These are phyloP conservation scores for Erinaceus europaeus DNA, from an alignment of 2,113 vertebrate genomes.

Conservation along the genomic window DNA sequence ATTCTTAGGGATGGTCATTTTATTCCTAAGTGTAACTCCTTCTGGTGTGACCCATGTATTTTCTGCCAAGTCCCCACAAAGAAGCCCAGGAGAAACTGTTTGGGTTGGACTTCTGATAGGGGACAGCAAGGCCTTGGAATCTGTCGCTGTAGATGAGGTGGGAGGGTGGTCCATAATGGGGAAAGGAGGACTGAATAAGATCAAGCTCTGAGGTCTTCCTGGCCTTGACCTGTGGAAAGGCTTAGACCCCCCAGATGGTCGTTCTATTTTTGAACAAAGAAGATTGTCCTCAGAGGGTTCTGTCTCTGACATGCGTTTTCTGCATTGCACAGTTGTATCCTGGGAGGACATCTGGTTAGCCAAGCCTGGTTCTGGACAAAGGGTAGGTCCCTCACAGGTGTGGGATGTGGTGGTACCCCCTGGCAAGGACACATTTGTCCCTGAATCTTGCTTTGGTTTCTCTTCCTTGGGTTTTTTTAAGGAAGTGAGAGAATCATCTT, in stretches of 20 bases:
- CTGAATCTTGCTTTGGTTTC: conserved; percentile 85
- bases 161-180: conserved; percentile 95
- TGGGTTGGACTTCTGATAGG: conserved; percentile 91
- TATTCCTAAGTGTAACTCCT: conserved; percentile 89
- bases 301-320: conserved; percentile 88
- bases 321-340: conserved; percentile 85
- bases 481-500: conserved; percentile 47
- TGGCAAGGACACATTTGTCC: conserved; percentile 81
- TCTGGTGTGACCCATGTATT: conserved; percentile 83
- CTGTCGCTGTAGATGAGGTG: conserved; percentile 81
- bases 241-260: conserved; percentile 86
- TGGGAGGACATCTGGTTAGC: conserved; percentile 56
- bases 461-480: conserved; percentile 73
- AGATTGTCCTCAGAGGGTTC: conserved; percentile 88
- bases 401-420: conserved; percentile 68
- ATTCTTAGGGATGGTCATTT: conserved; percentile 98
- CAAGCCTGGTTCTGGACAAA: conserved; percentile 69
- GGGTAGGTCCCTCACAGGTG: conserved; percentile 72
- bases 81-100: conserved; percentile 80
- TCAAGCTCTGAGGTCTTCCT: conserved; percentile 95
- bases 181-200: conserved; percentile 96
- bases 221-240: conserved; percentile 93
- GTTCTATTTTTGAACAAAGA: conserved; percentile 88
- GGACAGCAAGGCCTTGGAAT: conserved; percentile 87
- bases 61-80: conserved; percentile 87